These are phyloP conservation scores for Sphaerophoria taeniata DNA, from an alignment of 2,888 invertebrate species.

Conservation along the genomic window DNA sequence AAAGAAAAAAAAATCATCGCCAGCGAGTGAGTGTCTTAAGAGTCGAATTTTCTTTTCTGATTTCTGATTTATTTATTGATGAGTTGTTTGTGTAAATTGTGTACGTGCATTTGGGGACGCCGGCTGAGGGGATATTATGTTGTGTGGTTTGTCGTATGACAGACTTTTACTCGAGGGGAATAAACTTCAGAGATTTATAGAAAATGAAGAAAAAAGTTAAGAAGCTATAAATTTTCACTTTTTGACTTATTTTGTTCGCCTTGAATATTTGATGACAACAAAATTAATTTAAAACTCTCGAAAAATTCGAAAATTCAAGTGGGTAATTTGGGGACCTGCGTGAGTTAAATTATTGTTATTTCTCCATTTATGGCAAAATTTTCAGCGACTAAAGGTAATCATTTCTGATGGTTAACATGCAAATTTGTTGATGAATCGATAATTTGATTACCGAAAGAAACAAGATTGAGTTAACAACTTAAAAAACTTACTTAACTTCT, in stretches of 20 bases:
- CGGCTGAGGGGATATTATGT: not conserved
- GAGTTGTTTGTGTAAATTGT: not conserved
- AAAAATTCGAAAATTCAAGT: not conserved
- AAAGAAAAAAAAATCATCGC: not conserved
- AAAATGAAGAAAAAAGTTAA: slow-evolving; percentile 1
- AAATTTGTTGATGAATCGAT: too few relatives aligned
- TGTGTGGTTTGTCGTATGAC: not conserved
- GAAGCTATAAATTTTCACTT: slow-evolving; percentile 12
- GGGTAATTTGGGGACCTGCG: not conserved
- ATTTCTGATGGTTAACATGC: too few relatives aligned
- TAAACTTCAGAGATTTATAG: not conserved
- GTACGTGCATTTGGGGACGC: not conserved
- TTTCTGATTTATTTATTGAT: slow-evolving; percentile 24
- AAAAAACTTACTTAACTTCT: too few relatives aligned
- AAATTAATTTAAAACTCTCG: slow-evolving; percentile 1
- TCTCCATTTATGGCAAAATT: too few relatives aligned
- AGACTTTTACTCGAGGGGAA: not conserved
- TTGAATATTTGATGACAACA: not conserved
- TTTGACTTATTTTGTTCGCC: not conserved
- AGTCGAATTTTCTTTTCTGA: slow-evolving; percentile 19
- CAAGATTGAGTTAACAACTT: too few relatives aligned
- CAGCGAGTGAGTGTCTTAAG: not conserved
- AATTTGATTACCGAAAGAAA: too few relatives aligned
- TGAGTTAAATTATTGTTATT: not conserved
- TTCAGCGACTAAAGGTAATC: too few relatives aligned